Percentiles rank a stretch among this genome's conserved stretches.
phyloP scores from a whole-genome alignment of 2,113 vertebrate genomes.

The Steatornis caripensis region DNA sequence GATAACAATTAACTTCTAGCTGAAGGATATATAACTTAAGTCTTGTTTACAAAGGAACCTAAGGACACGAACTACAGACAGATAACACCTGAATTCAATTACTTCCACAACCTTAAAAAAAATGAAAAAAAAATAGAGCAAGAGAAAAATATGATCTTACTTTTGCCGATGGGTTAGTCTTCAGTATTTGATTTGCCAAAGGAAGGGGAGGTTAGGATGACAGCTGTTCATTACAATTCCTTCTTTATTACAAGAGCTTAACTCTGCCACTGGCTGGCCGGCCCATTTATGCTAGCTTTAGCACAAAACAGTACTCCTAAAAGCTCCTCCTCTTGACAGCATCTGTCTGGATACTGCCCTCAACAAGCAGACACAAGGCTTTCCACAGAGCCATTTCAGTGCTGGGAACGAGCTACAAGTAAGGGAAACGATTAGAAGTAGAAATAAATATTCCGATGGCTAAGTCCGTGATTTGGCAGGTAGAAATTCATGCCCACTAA shows the following conservation, averaged over 20 bases:
- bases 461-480: neutral
- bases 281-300: constrained; percentile 48
- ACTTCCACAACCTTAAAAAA: neutral
- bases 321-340: constrained; percentile 64
- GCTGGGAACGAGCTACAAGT: neutral
- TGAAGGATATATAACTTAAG: neutral
- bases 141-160: constrained; percentile 49
- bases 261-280: constrained; percentile 37
- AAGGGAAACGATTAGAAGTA: neutral
- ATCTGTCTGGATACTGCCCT: constrained; percentile 70
- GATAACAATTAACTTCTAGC: neutral
- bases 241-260: constrained; percentile 54
- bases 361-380: constrained; percentile 36
- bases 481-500: neutral
- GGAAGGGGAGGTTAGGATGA: neutral
- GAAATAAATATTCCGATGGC: neutral
- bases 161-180: constrained; percentile 15
- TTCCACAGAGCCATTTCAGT: constrained; percentile 1
- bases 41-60: neutral
- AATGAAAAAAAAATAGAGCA: neutral
- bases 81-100: neutral
- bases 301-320: neutral
- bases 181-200: neutral
- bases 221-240: constrained; percentile 46
- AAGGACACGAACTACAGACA: neutral